Conservation (phyloP, 2,888 invertebrate genomes). For the Agapetus fuscipes region DNA sequence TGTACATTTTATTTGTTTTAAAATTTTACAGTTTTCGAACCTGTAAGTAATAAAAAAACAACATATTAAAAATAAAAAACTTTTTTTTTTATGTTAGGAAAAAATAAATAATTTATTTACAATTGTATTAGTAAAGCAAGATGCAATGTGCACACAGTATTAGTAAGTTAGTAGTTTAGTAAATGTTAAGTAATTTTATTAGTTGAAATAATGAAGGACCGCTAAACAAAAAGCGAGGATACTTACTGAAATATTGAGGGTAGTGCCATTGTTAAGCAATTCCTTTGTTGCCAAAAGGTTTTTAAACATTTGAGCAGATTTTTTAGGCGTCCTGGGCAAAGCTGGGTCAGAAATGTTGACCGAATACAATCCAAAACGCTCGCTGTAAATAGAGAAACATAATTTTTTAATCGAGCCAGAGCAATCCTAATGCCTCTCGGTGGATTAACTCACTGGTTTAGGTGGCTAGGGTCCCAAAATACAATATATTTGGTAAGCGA, state of each 20-base stretch:
- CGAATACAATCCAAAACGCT: conserved; percentile 60
- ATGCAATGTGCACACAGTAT: not conserved
- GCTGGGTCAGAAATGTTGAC: conserved; percentile 57
- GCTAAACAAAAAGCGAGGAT: not conserved
- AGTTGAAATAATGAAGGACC: too few species aligned
- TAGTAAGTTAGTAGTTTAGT: not conserved
- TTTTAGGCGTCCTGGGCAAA: conserved; percentile 55
- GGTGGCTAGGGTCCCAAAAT: not conserved
- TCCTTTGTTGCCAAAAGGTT: conserved; percentile 37
- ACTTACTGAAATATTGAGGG: not conserved
- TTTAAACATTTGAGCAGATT: conserved; percentile 51
- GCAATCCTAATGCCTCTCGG: not conserved
- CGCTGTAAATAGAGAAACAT: conserved; percentile 33
- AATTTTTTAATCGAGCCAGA: not conserved
- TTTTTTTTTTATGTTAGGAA: not conserved
- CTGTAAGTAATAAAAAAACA: not conserved
- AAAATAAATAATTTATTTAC: not conserved
- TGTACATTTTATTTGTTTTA: not conserved
- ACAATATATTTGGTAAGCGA: too few species aligned
- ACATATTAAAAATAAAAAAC: not conserved
- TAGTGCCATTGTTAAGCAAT: not conserved
- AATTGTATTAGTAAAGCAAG: too few species aligned
- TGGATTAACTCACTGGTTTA: not conserved
- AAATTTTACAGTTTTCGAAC: not conserved
- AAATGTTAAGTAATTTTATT: not conserved